Base-by-base conservation (phyloP, 2,113 vertebrate genomes). In the Megatriorchis doriae region DNA sequence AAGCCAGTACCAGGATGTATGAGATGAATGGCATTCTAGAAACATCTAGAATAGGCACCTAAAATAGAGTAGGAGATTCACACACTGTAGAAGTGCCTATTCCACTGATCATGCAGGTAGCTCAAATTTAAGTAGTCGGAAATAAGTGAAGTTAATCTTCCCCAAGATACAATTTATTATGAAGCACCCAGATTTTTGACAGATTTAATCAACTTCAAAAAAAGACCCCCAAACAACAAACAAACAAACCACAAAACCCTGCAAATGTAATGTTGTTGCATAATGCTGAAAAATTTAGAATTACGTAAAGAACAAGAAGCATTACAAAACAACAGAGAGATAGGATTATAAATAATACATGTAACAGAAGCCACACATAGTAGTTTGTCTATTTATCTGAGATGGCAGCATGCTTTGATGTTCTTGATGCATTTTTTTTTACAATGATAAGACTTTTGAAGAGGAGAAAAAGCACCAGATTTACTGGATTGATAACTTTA, bases 231-330 rank as follows among this genome's bases (percentile, higher is more conserved):
- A 58, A 47, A 31, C 52, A 74, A 72, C 29, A 36, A 53, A 16
- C 8, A 40, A 73, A 52, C 0, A 0, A 80, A 43, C 26, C 25
- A 71, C 36, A 47, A 52, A 9, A 3, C 3, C 10, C 45, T 19
- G 31, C 16, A 50, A 36, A 61, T 2, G 3, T 36, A 23, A 77
- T 2, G 5, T 10, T 48, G 9, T 3, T 65, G 26, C 53, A 78
- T 27, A 56, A 61, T 23, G 10, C 20, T 79, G 7, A 74, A 66
- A 66, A 66, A 36, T 50, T 32, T 53, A 21, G 43, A 50, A 45
- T 38, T 59, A 78, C 11, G 32, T 48, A 20, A 56, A 80, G n/a
- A 95, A 65, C 8, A 61, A n/a, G 23, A 26, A 72, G 45, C 11
- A 62, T 62, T 84, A 74, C 27, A 29, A 78, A 74, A 56, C 8